Conservation (phyloP, 1,140 invertebrate species). For the Drosophila orena region DNA sequence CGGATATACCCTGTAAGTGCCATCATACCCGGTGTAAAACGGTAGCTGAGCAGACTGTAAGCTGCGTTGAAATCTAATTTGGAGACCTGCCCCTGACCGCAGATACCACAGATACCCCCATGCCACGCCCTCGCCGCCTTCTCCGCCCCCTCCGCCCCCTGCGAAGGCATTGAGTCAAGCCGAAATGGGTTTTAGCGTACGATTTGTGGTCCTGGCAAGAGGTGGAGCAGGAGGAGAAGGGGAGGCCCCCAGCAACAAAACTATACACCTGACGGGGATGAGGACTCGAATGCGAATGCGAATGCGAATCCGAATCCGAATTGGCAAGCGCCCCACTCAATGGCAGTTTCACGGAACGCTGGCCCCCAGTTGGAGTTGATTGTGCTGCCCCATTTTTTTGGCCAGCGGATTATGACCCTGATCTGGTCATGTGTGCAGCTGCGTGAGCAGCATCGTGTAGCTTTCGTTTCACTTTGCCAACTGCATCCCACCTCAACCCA, state of each 20-base stretch:
- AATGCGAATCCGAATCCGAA: constrained; percentile 13
- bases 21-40: constrained; percentile 6
- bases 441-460: constrained; percentile 36
- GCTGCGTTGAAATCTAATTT: constrained; percentile 79
- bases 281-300: not conserved
- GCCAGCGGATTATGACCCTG: constrained; percentile 77
- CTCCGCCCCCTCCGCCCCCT: not conserved
- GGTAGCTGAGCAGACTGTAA: constrained; percentile 49
- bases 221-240: not conserved
- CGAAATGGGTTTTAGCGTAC: constrained; percentile 73
- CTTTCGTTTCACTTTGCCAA: constrained; percentile 76
- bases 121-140: not conserved
- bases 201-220: constrained; percentile 62
- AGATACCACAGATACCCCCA: constrained; percentile 9
- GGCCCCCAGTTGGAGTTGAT: constrained; percentile 51
- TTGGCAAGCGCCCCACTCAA: constrained; percentile 12
- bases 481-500: constrained; percentile 42
- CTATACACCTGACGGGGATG: constrained; percentile 43
- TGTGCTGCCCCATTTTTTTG: constrained; percentile 48
- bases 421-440: constrained; percentile 68
- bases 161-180: constrained; percentile 43
- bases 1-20: constrained; percentile 13
- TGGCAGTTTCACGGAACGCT: constrained; percentile 43
- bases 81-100: constrained; percentile 47
- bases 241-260: constrained; percentile 30